phyloP scores from a whole-genome alignment of 2,113 vertebrate genomes.

The Perccottus glenii region DNA sequence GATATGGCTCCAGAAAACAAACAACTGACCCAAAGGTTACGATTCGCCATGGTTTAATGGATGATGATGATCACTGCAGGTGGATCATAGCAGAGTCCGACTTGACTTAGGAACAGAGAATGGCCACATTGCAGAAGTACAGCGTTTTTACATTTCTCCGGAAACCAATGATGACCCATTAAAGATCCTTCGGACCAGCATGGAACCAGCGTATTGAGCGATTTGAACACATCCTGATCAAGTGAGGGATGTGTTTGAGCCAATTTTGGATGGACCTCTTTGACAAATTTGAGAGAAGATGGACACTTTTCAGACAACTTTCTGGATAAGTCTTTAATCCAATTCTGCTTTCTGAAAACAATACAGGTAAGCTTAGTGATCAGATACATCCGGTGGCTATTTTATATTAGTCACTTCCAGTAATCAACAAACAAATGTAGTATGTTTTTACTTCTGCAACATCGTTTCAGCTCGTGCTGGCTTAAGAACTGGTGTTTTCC shows the following conservation, averaged over 20 bases:
- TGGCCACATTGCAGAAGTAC: no score
- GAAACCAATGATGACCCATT: no score
- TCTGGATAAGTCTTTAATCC: conserved; percentile 8
- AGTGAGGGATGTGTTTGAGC: conserved; percentile 5
- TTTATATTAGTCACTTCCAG: no score
- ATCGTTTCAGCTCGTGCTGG: no score
- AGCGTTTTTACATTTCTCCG: neutral
- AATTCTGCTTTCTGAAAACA: neutral
- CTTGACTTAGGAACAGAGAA: no score
- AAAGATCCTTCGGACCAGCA: conserved; percentile 8
- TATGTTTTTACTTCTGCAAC: no score
- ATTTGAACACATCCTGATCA: conserved; percentile 4
- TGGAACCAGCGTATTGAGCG: neutral
- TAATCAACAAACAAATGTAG: no score
- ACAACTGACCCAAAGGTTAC: neutral
- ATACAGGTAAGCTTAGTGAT: no score
- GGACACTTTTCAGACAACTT: conserved; percentile 16
- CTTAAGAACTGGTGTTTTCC: no score
- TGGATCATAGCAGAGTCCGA: neutral
- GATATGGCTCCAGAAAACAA: neutral
- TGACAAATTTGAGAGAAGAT: conserved; percentile 7
- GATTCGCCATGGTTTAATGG: conserved; percentile 14
- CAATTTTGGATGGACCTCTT: conserved; percentile 10
- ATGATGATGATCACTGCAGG: neutral
- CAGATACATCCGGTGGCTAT: no score